A percentile compares a stretch with the other conserved stretches of the same genome.
These are phyloP conservation scores for Micrasema minimum DNA, from an alignment of 1,140 invertebrate genomes.

Conservation along the genomic window DNA sequence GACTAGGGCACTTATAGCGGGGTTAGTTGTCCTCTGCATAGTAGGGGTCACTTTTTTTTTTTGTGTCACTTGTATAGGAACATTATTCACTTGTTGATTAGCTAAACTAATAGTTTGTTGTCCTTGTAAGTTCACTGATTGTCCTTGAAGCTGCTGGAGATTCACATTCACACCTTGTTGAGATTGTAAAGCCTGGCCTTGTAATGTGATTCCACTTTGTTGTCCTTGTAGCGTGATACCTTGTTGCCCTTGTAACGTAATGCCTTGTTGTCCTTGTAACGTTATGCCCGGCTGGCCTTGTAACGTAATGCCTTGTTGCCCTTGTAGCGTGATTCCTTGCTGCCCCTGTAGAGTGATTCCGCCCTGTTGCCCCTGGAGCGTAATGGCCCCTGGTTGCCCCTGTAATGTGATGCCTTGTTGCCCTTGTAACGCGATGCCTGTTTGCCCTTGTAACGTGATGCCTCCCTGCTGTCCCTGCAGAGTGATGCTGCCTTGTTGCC, in stretches of 20 bases:
- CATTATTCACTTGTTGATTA: conserved; percentile 40
- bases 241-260: conserved; percentile 43
- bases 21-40: conserved; percentile 75
- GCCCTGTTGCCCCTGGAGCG: no score
- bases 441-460: conserved; percentile 41
- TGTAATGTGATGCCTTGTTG: no score
- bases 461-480: conserved; percentile 37
- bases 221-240: conserved; percentile 41
- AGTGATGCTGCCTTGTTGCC: conserved; percentile 41
- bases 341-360: neutral
- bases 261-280: conserved; percentile 36
- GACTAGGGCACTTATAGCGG: conserved; percentile 79
- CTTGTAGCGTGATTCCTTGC: conserved; percentile 30
- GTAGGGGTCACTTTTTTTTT: conserved; percentile 67
- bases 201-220: conserved; percentile 33
- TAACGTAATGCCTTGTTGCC: conserved; percentile 29
- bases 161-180: conserved; percentile 20
- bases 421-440: conserved; percentile 22
- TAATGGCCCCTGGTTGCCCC: no score
- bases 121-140: conserved; percentile 33
- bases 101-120: conserved; percentile 39
- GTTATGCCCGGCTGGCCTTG: conserved; percentile 36
- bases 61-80: conserved; percentile 50
- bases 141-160: conserved; percentile 41
- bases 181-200: conserved; percentile 39